A percentile compares a stretch with the other conserved stretches of the same genome.
phyloP scores from a whole-genome alignment of 2,888 invertebrate genomes.

The Orthosia incerta region DNA sequence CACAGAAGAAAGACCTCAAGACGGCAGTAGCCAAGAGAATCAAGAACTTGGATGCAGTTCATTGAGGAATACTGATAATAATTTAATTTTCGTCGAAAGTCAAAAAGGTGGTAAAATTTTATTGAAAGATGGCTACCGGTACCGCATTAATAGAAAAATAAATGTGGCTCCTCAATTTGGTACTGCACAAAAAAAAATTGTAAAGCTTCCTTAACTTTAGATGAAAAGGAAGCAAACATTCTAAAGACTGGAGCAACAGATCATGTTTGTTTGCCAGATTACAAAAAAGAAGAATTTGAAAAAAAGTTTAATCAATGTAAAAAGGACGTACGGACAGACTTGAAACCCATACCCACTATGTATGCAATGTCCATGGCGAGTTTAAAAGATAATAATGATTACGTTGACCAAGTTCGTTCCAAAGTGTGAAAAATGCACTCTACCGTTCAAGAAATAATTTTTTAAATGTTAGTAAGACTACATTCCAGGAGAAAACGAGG shows the following conservation, averaged over 20 bases:
- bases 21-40: constrained; percentile 24
- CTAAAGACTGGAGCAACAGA: constrained; percentile 40
- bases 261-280: constrained; percentile 48
- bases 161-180: constrained; percentile 40
- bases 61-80: constrained; percentile 27
- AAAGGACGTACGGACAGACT: constrained; percentile 32
- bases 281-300: constrained; percentile 48
- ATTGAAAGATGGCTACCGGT: constrained; percentile 38
- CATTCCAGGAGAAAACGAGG: constrained; percentile 37
- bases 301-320: constrained; percentile 47
- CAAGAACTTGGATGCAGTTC: constrained; percentile 26
- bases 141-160: constrained; percentile 43
- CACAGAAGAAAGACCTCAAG: constrained; percentile 30
- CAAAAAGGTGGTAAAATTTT: constrained; percentile 40
- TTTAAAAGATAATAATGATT: constrained; percentile 42
- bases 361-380: constrained; percentile 32
- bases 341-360: constrained; percentile 42
- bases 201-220: constrained; percentile 45
- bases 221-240: constrained; percentile 44
- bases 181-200: constrained; percentile 40
- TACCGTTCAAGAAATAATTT: constrained; percentile 45
- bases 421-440: constrained; percentile 47
- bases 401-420: constrained; percentile 47
- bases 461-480: constrained; percentile 46
- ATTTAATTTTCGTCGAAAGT: constrained; percentile 38